Base-by-base conservation (phyloP, 2,113 vertebrate species). In the Pachyramphus minor region DNA sequence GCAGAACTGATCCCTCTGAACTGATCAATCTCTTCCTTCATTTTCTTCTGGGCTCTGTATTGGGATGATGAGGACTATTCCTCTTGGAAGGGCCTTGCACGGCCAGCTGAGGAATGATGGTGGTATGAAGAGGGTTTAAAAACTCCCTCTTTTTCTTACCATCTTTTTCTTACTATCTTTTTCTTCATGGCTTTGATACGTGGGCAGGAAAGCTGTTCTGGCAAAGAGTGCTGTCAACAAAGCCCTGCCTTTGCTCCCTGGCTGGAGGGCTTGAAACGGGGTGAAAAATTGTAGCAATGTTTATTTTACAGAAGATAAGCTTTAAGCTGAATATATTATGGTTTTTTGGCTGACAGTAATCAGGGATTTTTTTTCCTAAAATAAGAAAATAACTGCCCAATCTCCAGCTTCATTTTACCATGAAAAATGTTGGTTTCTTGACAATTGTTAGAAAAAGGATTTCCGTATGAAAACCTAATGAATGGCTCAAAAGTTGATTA, bases 401-500 rank as follows among this genome's bases (percentile, higher is more conserved):
- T 78, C 52, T 89, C 15, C 62, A 82, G 47, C 47, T 95, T 81
- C 11, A 30, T 87, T 95, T 92, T 49, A 84, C 77, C 44, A 47
- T 90, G 72, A 93, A 90, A 87, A 88, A 87, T 81, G 15, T 64
- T 55, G 18, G 5, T 77, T 82, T 9, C 50, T 83, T 68, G 72
- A 72, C 68, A 86, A 60, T 68, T 52, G 80, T 63, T 89, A 75
- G 47, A 12, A 71, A 60, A 67, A 66, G 22, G 6, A 30, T 74
- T 88, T 90, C 60, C 92, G 68, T 52, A 30, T 72, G 79, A 90
- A 84, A 96, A 90, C 33, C 28, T 68, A 90, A 95, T 67, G 72
- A 84, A 84, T 81, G 64, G 35, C 75, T 92, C 67, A 25, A 77
- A 90, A 96, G 83, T 90, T 93, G 87, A 91, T 96, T 77, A 88